Evolutionary conservation across 2,113 vertebrate genomes (phyloP), one percentile per base, ranked within the genome.

Genomic region (Rostratula benghalensis): DNA sequence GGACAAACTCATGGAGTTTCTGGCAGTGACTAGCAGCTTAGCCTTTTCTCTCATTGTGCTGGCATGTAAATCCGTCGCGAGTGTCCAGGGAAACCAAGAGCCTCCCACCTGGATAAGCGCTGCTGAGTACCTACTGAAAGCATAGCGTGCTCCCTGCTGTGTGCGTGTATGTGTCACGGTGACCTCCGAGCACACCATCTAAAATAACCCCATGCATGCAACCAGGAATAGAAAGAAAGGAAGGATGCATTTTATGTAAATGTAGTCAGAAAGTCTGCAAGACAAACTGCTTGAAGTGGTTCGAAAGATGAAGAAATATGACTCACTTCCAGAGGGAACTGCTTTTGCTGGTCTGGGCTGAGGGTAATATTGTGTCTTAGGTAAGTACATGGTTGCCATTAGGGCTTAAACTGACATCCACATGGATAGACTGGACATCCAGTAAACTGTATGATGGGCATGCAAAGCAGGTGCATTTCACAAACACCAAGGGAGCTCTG

Each of bases 201-300:
- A 79, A 91, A 87, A 95, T 76, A 94, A 65, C 57, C 43, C 46
- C 45, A 24, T 79, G 77, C 45, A 30, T 57, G 57, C 21, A 89
- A 91, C 83, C 81, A 85, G 64, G 78, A 96, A 95, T 53, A 94
- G 91, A 94, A 89, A 89, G 81, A 94, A 95, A 97, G 95, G 95
- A 94, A 94, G 96, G 95, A 95, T 95, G 89, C 94, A 69, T 95
- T 95, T 95, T 84, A 91, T 89, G 61, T 91, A 95, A 94, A 95
- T 78, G 81, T 41, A 95, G 93, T 82, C 96, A 79, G 84, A 96
- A 94, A 93, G 87, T 95, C 93, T 96, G 94, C 87, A 96, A 89
- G 91, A 95, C 41, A 91, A 91, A 91, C 70, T 84, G 56, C 91
- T 95, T 95, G 35, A 95, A 97, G 95, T 95, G 61, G 57, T 89